Conservation (phyloP, 2,888 invertebrate species). For the Acrobasis consociella region DNA sequence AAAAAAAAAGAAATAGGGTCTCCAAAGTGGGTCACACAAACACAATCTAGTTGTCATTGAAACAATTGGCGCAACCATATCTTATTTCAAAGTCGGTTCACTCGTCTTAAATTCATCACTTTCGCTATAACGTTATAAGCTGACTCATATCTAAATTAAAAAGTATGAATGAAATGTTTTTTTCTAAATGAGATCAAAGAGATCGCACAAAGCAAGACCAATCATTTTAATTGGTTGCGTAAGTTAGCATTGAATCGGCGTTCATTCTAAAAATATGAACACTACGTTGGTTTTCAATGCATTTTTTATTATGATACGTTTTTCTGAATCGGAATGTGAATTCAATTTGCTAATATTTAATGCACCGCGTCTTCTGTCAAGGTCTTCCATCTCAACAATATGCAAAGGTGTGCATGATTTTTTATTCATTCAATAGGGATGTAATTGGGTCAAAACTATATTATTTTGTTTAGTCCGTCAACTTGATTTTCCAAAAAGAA, state of each 20-base stretch:
- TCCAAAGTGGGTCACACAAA: background rate
- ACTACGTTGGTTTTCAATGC: background rate
- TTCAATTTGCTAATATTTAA: background rate
- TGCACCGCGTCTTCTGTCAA: too few species aligned
- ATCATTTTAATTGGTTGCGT: background rate
- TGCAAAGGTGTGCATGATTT: too few species aligned
- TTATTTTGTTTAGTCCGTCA: too few species aligned
- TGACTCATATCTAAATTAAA: background rate
- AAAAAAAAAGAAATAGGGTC: conserved; percentile 8
- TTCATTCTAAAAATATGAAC: conserved; percentile 1
- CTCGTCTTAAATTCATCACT: conserved; percentile 2
- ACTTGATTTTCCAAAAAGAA: too few species aligned
- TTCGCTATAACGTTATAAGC: conserved; percentile 2
- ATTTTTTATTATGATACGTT: background rate
- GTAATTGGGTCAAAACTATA: too few species aligned
- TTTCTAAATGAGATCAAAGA: background rate
- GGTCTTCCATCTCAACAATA: too few species aligned
- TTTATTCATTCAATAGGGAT: too few species aligned
- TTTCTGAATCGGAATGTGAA: background rate
- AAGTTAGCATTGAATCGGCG: background rate
- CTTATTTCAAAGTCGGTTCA: conserved; percentile 4
- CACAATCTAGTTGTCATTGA: conserved; percentile 2
- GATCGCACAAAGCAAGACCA: background rate
- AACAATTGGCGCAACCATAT: background rate
- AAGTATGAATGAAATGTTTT: conserved; percentile 1